Evolutionary conservation across 2,888 invertebrate genomes (phyloP).

Genomic region (Leptogaster cylindrica): DNA sequence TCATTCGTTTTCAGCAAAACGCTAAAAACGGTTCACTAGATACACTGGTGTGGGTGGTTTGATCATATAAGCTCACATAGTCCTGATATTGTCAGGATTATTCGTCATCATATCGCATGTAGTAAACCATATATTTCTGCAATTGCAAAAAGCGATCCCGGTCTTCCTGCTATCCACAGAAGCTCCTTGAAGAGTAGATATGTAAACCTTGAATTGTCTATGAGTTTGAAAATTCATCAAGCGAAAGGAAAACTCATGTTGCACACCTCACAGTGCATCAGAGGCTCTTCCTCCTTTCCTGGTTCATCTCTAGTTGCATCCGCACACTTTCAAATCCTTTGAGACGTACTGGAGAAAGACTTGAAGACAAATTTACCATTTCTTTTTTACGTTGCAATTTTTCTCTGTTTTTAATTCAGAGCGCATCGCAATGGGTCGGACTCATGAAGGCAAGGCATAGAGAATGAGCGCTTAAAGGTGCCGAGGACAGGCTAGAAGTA

Average conservation of each 20-base stretch:
- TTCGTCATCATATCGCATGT: no score
- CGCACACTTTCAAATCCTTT: conserved; percentile 42
- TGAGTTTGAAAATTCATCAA: conserved; percentile 33
- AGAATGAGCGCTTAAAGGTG: neutral
- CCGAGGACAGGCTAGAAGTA: conserved; percentile 36
- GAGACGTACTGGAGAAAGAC: conserved; percentile 44
- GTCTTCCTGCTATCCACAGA: no score
- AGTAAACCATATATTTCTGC: no score
- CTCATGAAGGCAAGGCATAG: neutral
- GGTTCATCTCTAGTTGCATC: neutral
- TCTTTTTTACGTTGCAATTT: conserved; percentile 32
- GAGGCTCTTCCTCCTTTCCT: conserved; percentile 18
- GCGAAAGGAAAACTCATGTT: conserved; percentile 39
- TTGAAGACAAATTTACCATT: conserved; percentile 47
- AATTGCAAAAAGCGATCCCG: neutral
- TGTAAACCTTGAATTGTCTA: conserved; percentile 38
- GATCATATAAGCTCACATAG: neutral
- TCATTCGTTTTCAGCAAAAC: conserved; percentile 5
- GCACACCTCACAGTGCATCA: conserved; percentile 31
- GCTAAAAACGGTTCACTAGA: no score
- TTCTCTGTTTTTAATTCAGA: conserved; percentile 23
- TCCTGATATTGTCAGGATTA: no score
- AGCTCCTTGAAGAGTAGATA: conserved; percentile 27
- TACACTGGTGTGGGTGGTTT: neutral
- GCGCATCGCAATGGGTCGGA: conserved; percentile 38